Conservation (phyloP, 64 coral and sea anemone genomes). For the Trachythela sp. region DNA sequence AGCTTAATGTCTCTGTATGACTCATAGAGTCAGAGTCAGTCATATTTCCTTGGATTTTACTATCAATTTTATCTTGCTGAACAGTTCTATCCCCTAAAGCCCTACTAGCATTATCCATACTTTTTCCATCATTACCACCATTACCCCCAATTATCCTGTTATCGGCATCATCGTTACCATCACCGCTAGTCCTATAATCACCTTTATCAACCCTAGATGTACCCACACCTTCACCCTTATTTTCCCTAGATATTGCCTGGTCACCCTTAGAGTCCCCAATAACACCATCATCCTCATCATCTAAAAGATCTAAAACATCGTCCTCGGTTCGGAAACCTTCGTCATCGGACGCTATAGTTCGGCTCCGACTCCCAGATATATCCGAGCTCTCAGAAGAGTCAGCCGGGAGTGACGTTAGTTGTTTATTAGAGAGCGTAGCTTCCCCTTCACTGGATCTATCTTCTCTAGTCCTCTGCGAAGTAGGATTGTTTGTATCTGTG, state of each 20-base stretch:
- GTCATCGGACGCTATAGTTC: not conserved
- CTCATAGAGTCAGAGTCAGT: not conserved
- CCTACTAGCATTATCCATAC: not conserved
- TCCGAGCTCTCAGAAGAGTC: not conserved
- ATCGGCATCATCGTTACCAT: not conserved
- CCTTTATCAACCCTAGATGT: not conserved
- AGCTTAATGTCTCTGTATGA: not conserved
- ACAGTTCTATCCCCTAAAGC: not conserved
- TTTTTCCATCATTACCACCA: not conserved
- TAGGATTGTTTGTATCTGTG: not conserved
- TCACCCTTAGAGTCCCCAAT: not conserved
- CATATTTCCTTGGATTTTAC: not conserved
- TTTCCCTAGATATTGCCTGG: not conserved
- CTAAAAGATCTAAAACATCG: not conserved
- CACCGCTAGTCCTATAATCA: not conserved
- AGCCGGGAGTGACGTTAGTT: not conserved
- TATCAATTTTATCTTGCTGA: not conserved
- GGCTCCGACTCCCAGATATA: not conserved
- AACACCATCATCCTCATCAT: not conserved
- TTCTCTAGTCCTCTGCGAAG: not conserved
- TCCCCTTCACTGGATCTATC: not conserved
- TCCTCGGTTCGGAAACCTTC: conserved; percentile 10
- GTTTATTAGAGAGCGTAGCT: not conserved
- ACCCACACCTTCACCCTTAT: not conserved
- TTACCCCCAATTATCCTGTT: not conserved